Evolutionary conservation across 2,113 vertebrate species (phyloP).

Genomic region (Machaerirhynchus nigripectus): DNA sequence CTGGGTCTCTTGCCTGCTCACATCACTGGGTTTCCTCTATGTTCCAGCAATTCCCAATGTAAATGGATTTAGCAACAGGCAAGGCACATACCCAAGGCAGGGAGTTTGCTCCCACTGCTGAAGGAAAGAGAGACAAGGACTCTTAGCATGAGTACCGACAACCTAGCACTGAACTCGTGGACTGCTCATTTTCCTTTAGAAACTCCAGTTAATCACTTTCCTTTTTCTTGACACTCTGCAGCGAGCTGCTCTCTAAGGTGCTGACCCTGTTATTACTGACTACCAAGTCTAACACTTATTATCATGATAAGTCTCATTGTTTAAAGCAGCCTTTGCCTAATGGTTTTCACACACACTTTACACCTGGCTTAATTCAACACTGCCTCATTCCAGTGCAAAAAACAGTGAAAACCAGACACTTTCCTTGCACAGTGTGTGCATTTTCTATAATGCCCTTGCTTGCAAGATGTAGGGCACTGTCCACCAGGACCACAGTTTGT

Average conservation of each 20-base stretch:
- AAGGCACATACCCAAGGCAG: background rate
- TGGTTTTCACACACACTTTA: background rate
- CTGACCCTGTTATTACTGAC: conserved; percentile 31
- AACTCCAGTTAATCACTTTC: conserved; percentile 34
- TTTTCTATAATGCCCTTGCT: background rate
- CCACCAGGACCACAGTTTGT: background rate
- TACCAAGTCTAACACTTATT: conserved; percentile 8
- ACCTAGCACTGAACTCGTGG: background rate
- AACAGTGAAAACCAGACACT: background rate
- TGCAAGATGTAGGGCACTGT: background rate
- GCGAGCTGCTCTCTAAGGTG: background rate
- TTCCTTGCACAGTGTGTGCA: background rate
- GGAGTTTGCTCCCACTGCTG: background rate
- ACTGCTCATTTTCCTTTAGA: conserved; percentile 28
- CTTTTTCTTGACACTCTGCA: background rate
- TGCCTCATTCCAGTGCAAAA: background rate
- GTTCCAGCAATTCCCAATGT: background rate
- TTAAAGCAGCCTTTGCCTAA: background rate
- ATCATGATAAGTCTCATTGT: background rate
- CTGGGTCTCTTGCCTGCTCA: conserved; percentile 2
- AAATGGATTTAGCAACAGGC: background rate
- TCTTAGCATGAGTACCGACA: background rate
- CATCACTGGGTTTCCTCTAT: background rate
- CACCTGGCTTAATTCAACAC: background rate
- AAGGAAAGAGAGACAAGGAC: background rate